Evolutionary conservation across 1,140 invertebrate genomes (phyloP).

Genomic region (Anagrus nilaparvatae): DNA sequence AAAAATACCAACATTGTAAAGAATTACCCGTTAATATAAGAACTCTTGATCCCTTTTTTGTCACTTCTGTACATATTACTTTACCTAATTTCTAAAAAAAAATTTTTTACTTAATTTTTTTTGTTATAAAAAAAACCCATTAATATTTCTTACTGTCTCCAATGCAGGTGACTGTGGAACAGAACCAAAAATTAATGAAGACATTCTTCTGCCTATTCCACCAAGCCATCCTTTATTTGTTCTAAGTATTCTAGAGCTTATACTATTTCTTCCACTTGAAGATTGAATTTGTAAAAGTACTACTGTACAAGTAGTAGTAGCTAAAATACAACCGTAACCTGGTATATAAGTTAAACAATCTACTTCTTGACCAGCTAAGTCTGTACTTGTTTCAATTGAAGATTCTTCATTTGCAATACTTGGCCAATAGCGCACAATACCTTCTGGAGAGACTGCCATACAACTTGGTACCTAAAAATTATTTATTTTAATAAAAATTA

Average conservation of each 20-base stretch:
- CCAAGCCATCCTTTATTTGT: conserved; percentile 78
- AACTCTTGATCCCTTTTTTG: conserved; percentile 43
- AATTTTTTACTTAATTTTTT: not conserved
- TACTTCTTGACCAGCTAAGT: conserved; percentile 72
- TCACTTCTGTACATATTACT: conserved; percentile 40
- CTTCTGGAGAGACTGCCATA: conserved; percentile 87
- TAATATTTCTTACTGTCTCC: conserved; percentile 69
- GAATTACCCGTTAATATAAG: conserved; percentile 56
- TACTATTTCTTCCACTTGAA: conserved; percentile 50
- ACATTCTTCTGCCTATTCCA: conserved; percentile 73
- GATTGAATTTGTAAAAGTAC: conserved; percentile 60
- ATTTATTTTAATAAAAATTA: conserved; percentile 9
- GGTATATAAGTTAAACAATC: conserved; percentile 61
- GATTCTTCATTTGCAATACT: conserved; percentile 79
- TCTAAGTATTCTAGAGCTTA: conserved; percentile 61
- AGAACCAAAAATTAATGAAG: conserved; percentile 78
- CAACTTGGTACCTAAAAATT: conserved; percentile 62
- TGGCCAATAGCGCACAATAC: conserved; percentile 83
- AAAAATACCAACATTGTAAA: conserved; percentile 59
- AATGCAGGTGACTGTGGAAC: conserved; percentile 56
- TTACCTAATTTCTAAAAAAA: conserved; percentile 50
- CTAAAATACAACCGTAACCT: conserved; percentile 68
- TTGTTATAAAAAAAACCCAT: no score
- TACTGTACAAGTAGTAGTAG: conserved; percentile 84
- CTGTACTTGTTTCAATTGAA: conserved; percentile 74